phyloP scores from a whole-genome alignment of 2,797 vertebrate species.

The Furcifer pardalis region DNA sequence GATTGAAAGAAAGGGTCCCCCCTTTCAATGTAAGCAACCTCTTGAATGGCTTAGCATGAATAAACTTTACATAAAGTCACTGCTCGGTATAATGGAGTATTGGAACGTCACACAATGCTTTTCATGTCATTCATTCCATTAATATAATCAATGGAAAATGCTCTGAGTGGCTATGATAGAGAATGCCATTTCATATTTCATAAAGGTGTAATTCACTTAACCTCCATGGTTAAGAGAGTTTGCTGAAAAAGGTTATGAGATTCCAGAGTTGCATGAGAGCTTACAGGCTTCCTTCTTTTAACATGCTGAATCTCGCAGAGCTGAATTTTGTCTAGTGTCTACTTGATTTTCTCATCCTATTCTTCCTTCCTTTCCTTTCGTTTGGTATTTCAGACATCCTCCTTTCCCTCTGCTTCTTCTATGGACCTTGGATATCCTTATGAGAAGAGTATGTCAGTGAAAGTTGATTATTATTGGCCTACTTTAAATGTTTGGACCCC shows the following conservation, averaged over 20 bases:
- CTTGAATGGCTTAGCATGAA: slow-evolving; percentile 18
- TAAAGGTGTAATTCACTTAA: slow-evolving; percentile 24
- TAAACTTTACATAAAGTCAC: slow-evolving; percentile 6
- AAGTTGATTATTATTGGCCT: no score
- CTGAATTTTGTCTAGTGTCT: neutral
- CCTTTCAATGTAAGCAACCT: slow-evolving; percentile 16
- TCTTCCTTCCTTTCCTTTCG: neutral
- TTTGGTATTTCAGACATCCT: neutral
- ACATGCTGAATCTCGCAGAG: neutral
- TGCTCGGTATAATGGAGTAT: neutral
- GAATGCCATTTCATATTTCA: slow-evolving; percentile 27
- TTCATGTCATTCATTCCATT: slow-evolving; percentile 21
- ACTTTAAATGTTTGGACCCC: no score
- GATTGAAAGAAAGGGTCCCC: neutral
- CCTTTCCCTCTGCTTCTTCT: no score
- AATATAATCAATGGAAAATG: slow-evolving; percentile 26
- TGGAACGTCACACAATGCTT: neutral
- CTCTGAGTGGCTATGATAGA: slow-evolving; percentile 6
- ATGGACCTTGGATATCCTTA: no score
- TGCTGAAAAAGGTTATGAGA: slow-evolving; percentile 13
- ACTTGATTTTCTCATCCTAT: neutral
- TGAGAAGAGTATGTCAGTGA: no score
- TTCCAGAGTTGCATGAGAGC: neutral
- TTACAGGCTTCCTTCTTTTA: neutral
- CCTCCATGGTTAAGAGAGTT: slow-evolving; percentile 15